Evolutionary conservation across 1,140 invertebrate species (phyloP).

Genomic region (Magallana angulata): DNA sequence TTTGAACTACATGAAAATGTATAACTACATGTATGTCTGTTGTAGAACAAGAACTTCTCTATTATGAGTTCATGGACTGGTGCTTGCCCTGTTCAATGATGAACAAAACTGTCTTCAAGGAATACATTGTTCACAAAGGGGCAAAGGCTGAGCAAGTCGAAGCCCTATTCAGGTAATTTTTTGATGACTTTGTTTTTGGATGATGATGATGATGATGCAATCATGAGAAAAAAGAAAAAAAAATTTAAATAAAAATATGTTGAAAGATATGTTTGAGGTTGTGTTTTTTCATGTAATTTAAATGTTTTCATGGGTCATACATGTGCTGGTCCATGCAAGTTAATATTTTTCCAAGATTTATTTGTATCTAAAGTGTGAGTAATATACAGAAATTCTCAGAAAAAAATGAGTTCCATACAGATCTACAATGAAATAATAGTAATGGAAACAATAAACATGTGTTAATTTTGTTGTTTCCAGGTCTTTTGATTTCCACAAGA

Average conservation of each 20-base stretch:
- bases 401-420: too few relatives aligned
- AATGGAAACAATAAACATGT: neutral
- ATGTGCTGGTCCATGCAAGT: too few relatives aligned
- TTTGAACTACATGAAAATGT: too few relatives aligned
- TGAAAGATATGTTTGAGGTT: too few relatives aligned
- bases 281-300: too few relatives aligned
- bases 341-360: too few relatives aligned
- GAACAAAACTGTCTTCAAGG: conserved; percentile 73
- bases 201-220: neutral
- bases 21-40: conserved; percentile 22
- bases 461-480: conserved; percentile 64
- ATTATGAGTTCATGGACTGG: conserved; percentile 74
- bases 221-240: too few relatives aligned
- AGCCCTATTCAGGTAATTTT: conserved; percentile 74
- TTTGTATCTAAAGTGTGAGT: too few relatives aligned
- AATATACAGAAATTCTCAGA: too few relatives aligned
- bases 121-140: conserved; percentile 75
- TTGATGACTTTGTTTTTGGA: neutral
- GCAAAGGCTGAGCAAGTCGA: conserved; percentile 63
- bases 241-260: too few relatives aligned
- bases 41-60: conserved; percentile 79
- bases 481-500: conserved; percentile 79
- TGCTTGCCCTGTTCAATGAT: conserved; percentile 76
- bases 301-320: too few relatives aligned
- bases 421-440: too few relatives aligned